Evolutionary conservation across 2,888 invertebrate species (phyloP), one percentile per base, ranked within the genome.

Genomic region (Ophion obscuratus): DNA sequence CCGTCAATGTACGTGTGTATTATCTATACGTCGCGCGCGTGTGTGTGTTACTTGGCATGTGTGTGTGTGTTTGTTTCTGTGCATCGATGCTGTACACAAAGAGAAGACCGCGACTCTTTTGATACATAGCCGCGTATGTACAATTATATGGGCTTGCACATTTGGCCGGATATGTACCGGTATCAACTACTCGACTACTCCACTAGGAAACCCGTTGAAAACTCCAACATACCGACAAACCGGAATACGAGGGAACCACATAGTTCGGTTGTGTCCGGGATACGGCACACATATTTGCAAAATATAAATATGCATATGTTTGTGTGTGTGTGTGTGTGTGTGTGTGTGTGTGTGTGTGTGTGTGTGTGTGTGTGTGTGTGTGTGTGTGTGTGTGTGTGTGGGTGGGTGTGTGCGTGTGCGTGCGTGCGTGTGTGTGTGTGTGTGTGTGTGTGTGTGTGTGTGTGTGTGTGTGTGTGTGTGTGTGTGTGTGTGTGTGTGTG

Each of bases 121-220:
- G 36, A 59, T 47, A 44, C 40, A 59, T 59, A 44, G 27, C 17
- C 17, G n/a, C 14, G 1, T 53, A 11, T 57, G 20, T 66, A 40
- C 44, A 61, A 64, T 27, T 70, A 57, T 61, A 17, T 57, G 36
- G 5, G 27, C 24, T 27, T 62, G 62, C 59, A 84, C 77, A 62
- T 66, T 53, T 74, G 17, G 27, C 81, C 77, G 74, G 77, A 77
- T 81, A 73, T 57, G 62, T 36, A 74, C 73, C 67, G 62, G 84
- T 81, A 81, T 81, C 70, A 73, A 77, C 77, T 62, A 81, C 81
- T 67, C 40, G 76, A 66, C 47, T 27, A 59, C 57, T 76, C 67
- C 17, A 68, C 77, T 77, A 77, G 83, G 31, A 82, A 83, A 87
- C 84, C 86, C 80, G 85, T 81, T 87, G 87, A 85, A 88, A 86